These are phyloP conservation scores for Axea sp. DNA, from an alignment of 2,888 invertebrate species.

Conservation along the genomic window DNA sequence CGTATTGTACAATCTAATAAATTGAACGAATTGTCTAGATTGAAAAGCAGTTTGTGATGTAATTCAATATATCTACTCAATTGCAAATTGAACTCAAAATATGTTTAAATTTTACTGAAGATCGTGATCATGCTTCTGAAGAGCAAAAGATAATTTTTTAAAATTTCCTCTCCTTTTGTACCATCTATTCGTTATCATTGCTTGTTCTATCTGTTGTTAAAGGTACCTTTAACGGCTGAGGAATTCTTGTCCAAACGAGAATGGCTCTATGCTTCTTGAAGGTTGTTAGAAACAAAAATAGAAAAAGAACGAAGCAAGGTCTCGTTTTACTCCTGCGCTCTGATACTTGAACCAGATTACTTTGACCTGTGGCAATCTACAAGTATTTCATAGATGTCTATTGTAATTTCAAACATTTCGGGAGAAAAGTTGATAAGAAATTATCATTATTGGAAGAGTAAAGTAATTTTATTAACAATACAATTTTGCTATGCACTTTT, in stretches of 20 bases:
- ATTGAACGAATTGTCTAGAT: no score
- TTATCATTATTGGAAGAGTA: conserved; percentile 10
- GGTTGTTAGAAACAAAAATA: conserved; percentile 47
- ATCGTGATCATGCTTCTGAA: no score
- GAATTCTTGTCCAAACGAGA: conserved; percentile 31
- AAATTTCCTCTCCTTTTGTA: not conserved
- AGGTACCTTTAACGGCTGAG: conserved; percentile 25
- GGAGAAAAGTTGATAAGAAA: conserved; percentile 1
- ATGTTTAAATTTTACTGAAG: no score
- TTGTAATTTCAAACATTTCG: conserved; percentile 32
- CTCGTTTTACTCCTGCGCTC: conserved; percentile 40
- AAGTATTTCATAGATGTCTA: conserved; percentile 41
- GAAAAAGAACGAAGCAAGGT: conserved; percentile 23
- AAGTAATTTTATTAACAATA: not conserved
- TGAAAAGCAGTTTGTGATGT: no score
- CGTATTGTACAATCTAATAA: no score
- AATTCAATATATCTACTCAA: no score
- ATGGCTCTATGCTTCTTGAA: conserved; percentile 29
- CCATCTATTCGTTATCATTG: conserved; percentile 21
- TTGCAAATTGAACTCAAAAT: no score
- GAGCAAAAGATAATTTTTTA: no score
- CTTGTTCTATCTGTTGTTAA: conserved; percentile 26
- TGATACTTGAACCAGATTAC: conserved; percentile 40
- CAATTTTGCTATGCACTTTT: not conserved
- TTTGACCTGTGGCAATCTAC: conserved; percentile 45